Evolutionary conservation across 2,113 vertebrate genomes (phyloP).

Genomic region (Petroica traversi): DNA sequence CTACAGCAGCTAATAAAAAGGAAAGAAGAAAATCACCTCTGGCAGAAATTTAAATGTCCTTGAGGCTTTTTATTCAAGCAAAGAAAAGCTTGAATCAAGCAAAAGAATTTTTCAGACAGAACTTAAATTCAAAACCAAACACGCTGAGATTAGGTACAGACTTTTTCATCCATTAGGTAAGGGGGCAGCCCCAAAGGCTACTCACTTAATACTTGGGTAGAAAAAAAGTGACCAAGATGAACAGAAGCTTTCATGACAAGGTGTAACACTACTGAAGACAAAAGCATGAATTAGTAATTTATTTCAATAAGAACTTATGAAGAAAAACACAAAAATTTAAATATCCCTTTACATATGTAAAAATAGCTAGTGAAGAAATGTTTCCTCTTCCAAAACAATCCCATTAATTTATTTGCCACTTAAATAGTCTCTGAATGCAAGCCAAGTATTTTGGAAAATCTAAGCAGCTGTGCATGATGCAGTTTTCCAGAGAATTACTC

Average conservation of each 20-base stretch:
- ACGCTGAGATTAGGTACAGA: background rate
- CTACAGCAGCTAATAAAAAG: background rate
- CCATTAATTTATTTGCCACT: background rate
- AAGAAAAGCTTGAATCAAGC: background rate
- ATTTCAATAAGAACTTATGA: background rate
- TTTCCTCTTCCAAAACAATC: background rate
- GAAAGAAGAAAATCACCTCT: background rate
- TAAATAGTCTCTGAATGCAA: background rate
- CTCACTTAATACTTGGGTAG: accelerated
- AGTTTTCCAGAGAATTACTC: background rate
- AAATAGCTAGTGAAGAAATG: background rate
- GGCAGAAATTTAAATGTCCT: background rate
- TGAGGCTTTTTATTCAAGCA: background rate
- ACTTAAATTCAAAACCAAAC: background rate
- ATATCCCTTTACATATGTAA: background rate
- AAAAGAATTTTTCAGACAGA: background rate
- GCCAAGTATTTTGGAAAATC: background rate
- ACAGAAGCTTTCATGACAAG: background rate
- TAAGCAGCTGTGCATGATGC: background rate
- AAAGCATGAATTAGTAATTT: background rate
- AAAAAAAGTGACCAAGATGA: background rate
- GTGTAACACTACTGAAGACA: background rate
- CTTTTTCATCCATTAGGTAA: background rate
- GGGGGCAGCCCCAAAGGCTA: background rate
- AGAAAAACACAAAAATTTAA: background rate